Evolutionary conservation across 30 jellyfish, hydroid and myxozoan species (phyloP).

Genomic region (Turritopsis dohrnii): DNA sequence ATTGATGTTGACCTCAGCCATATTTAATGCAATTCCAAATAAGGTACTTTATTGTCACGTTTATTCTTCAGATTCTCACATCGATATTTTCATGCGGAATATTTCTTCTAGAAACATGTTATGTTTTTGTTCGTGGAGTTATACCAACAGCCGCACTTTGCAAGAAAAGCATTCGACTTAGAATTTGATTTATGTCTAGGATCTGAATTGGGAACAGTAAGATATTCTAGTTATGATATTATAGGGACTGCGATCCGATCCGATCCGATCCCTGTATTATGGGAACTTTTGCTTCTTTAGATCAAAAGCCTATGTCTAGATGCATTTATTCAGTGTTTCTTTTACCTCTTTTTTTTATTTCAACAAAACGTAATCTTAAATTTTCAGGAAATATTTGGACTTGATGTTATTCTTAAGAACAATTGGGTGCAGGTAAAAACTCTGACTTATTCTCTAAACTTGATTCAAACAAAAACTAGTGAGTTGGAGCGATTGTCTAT

Average conservation of each 20-base stretch:
- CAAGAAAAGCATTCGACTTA: slow-evolving; percentile 77
- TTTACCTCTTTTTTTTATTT: too few species aligned
- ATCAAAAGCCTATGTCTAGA: too few species aligned
- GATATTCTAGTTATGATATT: neutral
- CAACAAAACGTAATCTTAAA: neutral
- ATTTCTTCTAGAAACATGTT: slow-evolving; percentile 79
- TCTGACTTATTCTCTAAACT: neutral
- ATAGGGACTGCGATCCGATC: neutral
- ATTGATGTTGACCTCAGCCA: neutral
- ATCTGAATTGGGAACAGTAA: slow-evolving; percentile 66
- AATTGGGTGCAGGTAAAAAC: slow-evolving; percentile 74
- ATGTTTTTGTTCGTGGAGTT: slow-evolving; percentile 60
- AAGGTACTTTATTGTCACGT: slow-evolving; percentile 9
- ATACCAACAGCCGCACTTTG: slow-evolving; percentile 63
- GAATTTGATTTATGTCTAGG: slow-evolving; percentile 73
- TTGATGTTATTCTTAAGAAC: slow-evolving; percentile 69
- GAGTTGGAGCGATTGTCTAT: neutral
- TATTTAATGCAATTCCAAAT: slow-evolving; percentile 29
- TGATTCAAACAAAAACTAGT: neutral
- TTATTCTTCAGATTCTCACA: neutral
- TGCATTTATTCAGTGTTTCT: too few species aligned
- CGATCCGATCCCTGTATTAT: too few species aligned
- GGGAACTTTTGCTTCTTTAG: too few species aligned
- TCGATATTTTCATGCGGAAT: neutral
- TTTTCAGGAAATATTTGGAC: slow-evolving; percentile 64